Evolutionary conservation across 2,888 invertebrate genomes (phyloP).

Genomic region (Balanococcus diminutus): DNA sequence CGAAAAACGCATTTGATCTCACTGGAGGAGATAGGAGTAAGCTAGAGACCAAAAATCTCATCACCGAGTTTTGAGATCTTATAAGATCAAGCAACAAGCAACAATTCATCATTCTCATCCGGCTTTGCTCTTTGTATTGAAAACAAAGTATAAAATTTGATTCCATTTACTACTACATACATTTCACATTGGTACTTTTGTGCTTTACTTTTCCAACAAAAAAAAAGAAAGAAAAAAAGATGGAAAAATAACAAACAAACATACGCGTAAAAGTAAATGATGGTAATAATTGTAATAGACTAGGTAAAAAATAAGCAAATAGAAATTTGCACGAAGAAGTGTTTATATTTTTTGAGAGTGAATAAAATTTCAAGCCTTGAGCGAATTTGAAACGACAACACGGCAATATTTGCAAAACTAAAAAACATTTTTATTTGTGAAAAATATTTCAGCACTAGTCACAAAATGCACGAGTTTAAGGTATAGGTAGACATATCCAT

Average conservation of each 20-base stretch:
- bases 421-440: neutral
- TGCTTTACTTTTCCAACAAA: no score
- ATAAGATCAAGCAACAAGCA: no score
- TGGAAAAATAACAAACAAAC: neutral
- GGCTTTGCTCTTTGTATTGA: no score
- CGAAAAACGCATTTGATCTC: no score
- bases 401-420: neutral
- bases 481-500: neutral
- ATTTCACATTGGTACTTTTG: no score
- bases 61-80: no score
- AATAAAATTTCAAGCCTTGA: neutral
- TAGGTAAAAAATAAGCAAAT: neutral
- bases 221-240: neutral
- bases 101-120: no score
- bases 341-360: slow-evolving; percentile 6
- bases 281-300: neutral
- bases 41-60: no score
- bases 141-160: no score
- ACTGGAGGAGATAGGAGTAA: no score
- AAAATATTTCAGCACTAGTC: neutral
- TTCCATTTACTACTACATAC: no score
- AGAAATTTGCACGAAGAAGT: neutral
- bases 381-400: neutral
- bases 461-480: neutral
- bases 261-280: neutral